These are phyloP conservation scores for Xenus cinereus DNA, from an alignment of 2,113 vertebrate species.

Conservation along the genomic window DNA sequence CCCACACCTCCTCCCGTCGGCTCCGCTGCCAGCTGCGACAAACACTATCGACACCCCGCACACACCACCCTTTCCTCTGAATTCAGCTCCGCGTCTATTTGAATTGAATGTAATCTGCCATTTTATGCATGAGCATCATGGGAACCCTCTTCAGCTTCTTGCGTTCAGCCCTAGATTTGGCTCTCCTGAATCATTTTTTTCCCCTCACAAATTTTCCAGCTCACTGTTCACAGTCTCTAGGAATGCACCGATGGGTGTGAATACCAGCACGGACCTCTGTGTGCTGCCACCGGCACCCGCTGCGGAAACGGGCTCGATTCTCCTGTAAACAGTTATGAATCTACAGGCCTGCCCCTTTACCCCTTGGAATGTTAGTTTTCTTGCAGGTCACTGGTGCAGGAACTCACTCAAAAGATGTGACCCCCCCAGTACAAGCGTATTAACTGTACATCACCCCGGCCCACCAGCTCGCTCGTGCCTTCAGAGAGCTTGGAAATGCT, in stretches of 20 bases:
- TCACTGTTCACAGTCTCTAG: not conserved
- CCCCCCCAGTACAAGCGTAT: fast-evolving
- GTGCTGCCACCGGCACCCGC: not conserved
- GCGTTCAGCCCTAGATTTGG: not conserved
- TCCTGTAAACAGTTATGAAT: not conserved
- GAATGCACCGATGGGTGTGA: not conserved
- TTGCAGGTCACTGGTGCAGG: not conserved
- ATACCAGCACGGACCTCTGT: not conserved
- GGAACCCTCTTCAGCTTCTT: constrained; percentile 30
- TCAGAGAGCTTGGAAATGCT: not conserved
- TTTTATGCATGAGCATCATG: not conserved
- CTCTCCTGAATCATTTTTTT: not conserved
- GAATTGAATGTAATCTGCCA: not conserved
- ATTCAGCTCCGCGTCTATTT: not conserved
- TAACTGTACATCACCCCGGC: not conserved
- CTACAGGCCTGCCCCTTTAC: not conserved
- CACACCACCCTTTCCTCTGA: not conserved
- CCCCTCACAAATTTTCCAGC: not conserved
- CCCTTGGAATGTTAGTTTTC: not conserved
- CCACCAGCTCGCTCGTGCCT: not conserved
- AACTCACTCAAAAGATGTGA: not conserved
- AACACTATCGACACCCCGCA: not conserved
- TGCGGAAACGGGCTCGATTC: not conserved
- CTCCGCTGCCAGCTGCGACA: not conserved
- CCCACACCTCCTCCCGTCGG: not conserved